A percentile compares a stretch with the other conserved stretches of the same genome.
Evolutionary conservation across 35 echinoderm and acorn worm species (phyloP).

Genomic region (Patiria miniata): DNA sequence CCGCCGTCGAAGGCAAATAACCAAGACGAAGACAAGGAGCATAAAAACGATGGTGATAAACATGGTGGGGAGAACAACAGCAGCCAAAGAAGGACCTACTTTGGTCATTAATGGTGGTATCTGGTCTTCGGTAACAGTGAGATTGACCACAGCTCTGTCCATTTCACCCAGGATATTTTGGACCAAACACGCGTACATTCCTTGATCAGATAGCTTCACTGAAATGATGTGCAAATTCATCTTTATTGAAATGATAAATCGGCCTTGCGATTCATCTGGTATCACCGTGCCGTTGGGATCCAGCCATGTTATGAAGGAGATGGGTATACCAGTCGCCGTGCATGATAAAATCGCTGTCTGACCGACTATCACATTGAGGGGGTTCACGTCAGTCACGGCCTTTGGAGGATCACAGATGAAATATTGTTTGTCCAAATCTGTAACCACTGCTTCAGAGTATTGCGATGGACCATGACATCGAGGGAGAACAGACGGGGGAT

Average conservation of each 20-base stretch:
- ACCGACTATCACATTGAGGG: neutral
- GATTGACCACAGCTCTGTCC: neutral
- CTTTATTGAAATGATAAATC: neutral
- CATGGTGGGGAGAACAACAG: constrained; percentile 13
- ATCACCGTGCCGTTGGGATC: neutral
- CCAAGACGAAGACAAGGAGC: neutral
- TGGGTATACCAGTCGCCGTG: neutral
- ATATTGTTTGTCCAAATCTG: neutral
- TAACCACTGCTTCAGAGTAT: neutral
- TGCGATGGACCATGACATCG: neutral
- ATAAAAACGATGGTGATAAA: neutral
- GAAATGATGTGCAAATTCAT: neutral
- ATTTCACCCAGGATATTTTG: neutral
- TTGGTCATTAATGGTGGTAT: neutral
- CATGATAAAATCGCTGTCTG: neutral
- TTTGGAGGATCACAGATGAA: neutral
- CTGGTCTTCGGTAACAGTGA: neutral
- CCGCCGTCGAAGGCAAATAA: neutral
- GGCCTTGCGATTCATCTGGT: neutral
- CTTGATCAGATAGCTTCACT: neutral
- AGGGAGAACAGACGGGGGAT: neutral
- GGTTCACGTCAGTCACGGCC: neutral
- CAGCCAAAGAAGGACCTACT: neutral
- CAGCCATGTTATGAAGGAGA: neutral
- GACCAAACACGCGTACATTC: neutral